These are phyloP conservation scores for Adela reaumurella DNA, from an alignment of 2,888 invertebrate genomes.

Conservation along the genomic window DNA sequence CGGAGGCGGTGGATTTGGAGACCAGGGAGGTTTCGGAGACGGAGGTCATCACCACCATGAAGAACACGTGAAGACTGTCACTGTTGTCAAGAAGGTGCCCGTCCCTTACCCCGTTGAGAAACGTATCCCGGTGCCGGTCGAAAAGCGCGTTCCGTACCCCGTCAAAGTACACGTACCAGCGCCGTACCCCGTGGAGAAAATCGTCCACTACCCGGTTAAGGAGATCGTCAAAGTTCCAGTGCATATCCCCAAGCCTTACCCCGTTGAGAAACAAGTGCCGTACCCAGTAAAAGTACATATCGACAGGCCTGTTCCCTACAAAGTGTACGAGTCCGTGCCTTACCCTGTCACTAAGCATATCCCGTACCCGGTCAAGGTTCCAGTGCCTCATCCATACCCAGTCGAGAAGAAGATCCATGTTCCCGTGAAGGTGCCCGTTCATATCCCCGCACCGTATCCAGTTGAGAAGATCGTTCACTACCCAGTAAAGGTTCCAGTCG, in stretches of 20 bases:
- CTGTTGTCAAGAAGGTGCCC: conserved; percentile 67
- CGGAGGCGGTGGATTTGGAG: conserved; percentile 16
- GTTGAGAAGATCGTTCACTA: conserved; percentile 71
- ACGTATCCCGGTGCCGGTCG: conserved; percentile 62
- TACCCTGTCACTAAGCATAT: conserved; percentile 62
- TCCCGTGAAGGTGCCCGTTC: conserved; percentile 66
- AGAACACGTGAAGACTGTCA: conserved; percentile 62
- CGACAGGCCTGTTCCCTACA: conserved; percentile 60
- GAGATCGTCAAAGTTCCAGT: conserved; percentile 64
- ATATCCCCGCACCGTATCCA: conserved; percentile 69
- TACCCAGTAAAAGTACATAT: conserved; percentile 54
- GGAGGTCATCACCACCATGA: conserved; percentile 23
- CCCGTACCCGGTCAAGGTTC: conserved; percentile 68
- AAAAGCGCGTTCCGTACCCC: conserved; percentile 63
- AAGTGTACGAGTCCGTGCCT: conserved; percentile 63
- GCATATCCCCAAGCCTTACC: conserved; percentile 65
- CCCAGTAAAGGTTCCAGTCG: conserved; percentile 67
- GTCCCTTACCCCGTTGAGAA: conserved; percentile 73
- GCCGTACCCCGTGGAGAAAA: conserved; percentile 67
- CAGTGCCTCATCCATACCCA: conserved; percentile 68
- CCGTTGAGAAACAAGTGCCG: conserved; percentile 64
- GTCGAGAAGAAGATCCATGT: conserved; percentile 67
- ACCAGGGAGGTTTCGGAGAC: conserved; percentile 20
- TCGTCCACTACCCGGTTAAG: conserved; percentile 63
- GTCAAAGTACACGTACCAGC: conserved; percentile 68